These are phyloP conservation scores for Escarpia spicata DNA, from an alignment of 2,888 invertebrate species.

Conservation along the genomic window DNA sequence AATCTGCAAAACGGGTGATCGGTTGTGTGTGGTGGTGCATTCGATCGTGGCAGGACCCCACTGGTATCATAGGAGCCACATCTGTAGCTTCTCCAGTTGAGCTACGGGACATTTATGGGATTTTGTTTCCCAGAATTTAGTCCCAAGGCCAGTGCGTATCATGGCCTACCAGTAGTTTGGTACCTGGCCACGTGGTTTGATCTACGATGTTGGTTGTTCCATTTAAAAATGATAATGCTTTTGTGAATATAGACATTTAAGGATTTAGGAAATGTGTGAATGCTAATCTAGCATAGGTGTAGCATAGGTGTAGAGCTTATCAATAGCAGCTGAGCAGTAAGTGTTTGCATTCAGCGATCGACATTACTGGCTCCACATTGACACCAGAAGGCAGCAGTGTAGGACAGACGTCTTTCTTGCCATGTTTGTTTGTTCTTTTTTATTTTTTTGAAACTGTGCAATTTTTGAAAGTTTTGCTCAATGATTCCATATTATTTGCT, in stretches of 20 bases:
- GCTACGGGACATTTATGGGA: background rate
- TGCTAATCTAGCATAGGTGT: background rate
- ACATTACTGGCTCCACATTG: background rate
- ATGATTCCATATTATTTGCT: conserved; percentile 16
- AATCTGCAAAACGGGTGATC: conserved; percentile 6
- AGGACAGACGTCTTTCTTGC: conserved; percentile 4
- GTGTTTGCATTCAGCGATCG: background rate
- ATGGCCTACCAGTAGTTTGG: background rate
- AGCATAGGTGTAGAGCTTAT: background rate
- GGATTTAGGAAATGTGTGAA: conserved; percentile 16
- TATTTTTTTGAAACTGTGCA: conserved; percentile 11
- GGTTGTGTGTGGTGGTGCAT: background rate
- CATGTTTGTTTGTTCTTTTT: conserved; percentile 16
- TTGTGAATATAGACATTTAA: conserved; percentile 3
- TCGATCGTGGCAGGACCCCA: background rate
- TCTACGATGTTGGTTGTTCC: background rate
- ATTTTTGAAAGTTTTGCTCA: conserved; percentile 16
- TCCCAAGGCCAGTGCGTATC: background rate
- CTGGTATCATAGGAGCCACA: background rate
- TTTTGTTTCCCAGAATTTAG: background rate
- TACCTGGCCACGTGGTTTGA: background rate
- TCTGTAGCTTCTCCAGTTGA: background rate
- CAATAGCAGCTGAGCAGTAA: background rate
- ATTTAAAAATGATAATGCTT: background rate
- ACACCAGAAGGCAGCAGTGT: background rate